Base-by-base conservation (phyloP, 2,888 invertebrate genomes). In the Brachyopa scutellaris region DNA sequence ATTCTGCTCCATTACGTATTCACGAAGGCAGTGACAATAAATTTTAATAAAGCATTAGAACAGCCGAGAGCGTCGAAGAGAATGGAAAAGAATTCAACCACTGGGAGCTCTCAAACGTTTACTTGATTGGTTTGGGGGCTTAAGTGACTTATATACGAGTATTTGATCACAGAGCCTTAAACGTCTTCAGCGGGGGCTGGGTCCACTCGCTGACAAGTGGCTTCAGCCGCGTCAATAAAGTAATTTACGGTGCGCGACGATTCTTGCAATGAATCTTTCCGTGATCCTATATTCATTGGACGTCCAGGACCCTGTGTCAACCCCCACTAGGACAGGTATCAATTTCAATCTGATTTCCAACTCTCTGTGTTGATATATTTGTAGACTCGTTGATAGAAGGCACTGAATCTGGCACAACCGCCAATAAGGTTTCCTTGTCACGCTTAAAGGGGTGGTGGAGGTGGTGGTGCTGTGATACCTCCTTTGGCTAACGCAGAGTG, bases 41-140 rank as follows among this genome's bases (percentile, higher is more conserved):
- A 80, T 80, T 80, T 80, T 80, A 74, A 80, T 80, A 80, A 80
- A 80, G 57, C 80, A 74, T 69, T 67, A 49, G 49, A 80, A 55
- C 53, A 13, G 57, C 42, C 62, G 42, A 47, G 40, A 47, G 36
- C 53, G 17, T 15, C 8, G 36, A 55, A 38, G 33, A 55, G 73
- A 57, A 62, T 31, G 55, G 79, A 29, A 40, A 79, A 59, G 66
- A 79, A 59, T 77, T 69, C 42, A 59, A 31, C 21, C 67, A 15
- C 53, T 57, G 47, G 62, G 57, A 67, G 29, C 67, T 62, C 61
- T 55, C 73, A 57, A 79, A 73, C 73, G 73, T 73, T 79, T 62
- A 69, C 79, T 79, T 80, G 79, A 74, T 80, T 80, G 79, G 79
- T 74, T 74, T 55, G 67, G 79, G 79, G 73, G 67, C n/a, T 73